A percentile compares a stretch with the other conserved stretches of the same genome.
Evolutionary conservation across 2,797 vertebrate genomes (phyloP).

Genomic region (Myiothlypis chrysogaster): DNA sequence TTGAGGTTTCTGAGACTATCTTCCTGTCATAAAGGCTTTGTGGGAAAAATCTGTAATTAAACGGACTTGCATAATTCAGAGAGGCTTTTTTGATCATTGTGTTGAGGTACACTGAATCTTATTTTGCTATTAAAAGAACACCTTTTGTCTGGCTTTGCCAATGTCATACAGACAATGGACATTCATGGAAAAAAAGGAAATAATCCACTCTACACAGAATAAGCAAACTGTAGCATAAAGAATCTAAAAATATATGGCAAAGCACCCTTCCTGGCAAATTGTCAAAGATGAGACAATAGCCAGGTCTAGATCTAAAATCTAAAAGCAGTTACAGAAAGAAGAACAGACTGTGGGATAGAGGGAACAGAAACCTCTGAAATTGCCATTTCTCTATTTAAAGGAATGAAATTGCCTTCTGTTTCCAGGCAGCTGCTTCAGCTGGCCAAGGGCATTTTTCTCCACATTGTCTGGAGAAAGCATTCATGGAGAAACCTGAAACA

Average conservation of each 20-base stretch:
- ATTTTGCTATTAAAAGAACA: neutral
- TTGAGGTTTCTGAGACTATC: neutral
- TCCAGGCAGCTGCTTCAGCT: neutral
- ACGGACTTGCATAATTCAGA: neutral
- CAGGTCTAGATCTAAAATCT: neutral
- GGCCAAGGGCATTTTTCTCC: neutral
- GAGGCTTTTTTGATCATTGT: neutral
- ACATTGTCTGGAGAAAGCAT: neutral
- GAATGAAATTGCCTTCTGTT: neutral
- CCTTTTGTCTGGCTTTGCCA: neutral
- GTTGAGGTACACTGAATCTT: neutral
- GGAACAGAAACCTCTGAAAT: neutral
- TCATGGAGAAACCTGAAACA: neutral
- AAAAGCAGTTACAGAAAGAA: neutral
- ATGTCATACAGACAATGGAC: neutral
- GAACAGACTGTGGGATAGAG: neutral
- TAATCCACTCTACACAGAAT: neutral
- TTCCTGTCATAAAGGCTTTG: neutral
- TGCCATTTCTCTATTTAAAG: neutral
- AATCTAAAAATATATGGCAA: neutral
- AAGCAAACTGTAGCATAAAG: neutral
- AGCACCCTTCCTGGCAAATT: neutral
- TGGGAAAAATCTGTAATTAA: neutral
- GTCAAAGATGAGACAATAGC: neutral
- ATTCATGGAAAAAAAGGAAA: neutral